phyloP scores from a whole-genome alignment of 1,140 invertebrate genomes.

The Bombus impatiens region DNA sequence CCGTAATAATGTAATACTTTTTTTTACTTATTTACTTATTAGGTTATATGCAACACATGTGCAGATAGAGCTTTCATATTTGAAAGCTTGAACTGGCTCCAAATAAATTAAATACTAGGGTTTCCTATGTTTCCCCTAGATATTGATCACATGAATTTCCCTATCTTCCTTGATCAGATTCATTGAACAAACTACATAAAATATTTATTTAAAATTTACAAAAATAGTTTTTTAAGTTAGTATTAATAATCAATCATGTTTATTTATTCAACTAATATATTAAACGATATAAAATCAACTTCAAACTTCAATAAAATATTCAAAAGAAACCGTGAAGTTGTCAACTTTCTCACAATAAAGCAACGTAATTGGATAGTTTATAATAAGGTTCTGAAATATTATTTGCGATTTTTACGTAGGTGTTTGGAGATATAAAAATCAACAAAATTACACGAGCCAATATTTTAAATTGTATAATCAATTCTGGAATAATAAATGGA shows the following conservation, averaged over 20 bases:
- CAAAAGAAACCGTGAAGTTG: neutral
- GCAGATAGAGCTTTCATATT: neutral
- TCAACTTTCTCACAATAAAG: neutral
- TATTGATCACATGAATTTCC: neutral
- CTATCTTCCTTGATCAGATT: no score
- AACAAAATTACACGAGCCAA: neutral
- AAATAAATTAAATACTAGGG: neutral
- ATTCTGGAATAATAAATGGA: neutral
- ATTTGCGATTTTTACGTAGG: neutral
- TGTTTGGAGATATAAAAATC: neutral
- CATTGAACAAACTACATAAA: no score
- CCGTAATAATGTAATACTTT: neutral
- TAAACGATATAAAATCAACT: no score
- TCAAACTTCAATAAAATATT: neutral
- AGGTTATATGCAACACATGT: slow-evolving; percentile 13
- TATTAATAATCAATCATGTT: neutral
- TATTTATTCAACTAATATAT: neutral
- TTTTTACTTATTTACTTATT: slow-evolving; percentile 18
- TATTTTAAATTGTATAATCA: neutral
- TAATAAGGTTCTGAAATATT: neutral
- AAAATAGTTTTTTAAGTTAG: neutral
- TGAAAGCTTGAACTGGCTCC: neutral
- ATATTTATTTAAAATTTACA: neutral
- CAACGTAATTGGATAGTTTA: neutral
- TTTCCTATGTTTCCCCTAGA: neutral